phyloP scores from a whole-genome alignment of 2,113 vertebrate genomes.

The Calidris pugnax region DNA sequence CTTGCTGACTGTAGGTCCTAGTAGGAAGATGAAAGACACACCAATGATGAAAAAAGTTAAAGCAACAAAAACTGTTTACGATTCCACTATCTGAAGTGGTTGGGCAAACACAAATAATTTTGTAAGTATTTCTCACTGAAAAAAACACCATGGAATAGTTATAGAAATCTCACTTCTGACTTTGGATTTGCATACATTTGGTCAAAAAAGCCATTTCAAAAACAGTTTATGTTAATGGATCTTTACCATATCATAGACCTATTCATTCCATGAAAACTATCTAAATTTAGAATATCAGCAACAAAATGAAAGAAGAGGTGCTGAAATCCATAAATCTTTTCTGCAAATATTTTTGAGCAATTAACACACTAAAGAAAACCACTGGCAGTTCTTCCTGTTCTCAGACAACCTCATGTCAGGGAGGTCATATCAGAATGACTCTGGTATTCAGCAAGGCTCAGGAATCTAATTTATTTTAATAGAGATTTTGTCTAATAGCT shows the following conservation, averaged over 20 bases:
- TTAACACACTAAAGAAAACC: neutral
- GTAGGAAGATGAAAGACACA: constrained; percentile 6
- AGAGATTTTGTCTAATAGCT: neutral
- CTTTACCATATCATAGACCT: neutral
- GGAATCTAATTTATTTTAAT: neutral
- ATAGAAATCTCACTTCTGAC: neutral
- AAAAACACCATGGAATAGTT: neutral
- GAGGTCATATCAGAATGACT: neutral
- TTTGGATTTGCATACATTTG: neutral
- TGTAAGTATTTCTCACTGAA: neutral
- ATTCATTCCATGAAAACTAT: neutral
- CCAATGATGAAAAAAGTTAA: neutral
- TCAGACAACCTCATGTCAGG: neutral
- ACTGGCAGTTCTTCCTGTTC: neutral
- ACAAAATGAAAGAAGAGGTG: neutral
- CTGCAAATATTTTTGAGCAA: neutral
- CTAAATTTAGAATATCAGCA: neutral
- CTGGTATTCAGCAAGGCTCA: neutral
- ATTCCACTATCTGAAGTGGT: neutral
- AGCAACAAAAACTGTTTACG: neutral
- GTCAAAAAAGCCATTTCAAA: neutral
- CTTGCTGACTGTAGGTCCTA: constrained; percentile 78
- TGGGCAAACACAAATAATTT: neutral
- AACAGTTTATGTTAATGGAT: neutral
- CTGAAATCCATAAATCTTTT: neutral